Evolutionary conservation across 2,888 invertebrate genomes (phyloP).

Genomic region (Epinotia bilunana): DNA sequence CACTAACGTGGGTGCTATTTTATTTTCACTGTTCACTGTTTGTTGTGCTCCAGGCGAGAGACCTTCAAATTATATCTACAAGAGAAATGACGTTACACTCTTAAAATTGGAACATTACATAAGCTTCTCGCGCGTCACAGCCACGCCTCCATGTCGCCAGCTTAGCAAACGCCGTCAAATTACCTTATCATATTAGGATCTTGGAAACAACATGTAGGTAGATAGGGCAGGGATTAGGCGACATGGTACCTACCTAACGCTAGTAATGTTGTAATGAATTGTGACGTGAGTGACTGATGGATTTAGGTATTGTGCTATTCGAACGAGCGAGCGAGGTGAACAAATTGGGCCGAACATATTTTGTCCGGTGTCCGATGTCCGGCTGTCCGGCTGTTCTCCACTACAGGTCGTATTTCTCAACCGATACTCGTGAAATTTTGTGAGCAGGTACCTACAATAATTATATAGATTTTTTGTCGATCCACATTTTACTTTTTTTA

Average conservation of each 20-base stretch:
- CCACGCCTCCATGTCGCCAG: conserved; percentile 75
- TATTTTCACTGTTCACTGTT: neutral
- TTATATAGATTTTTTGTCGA: no score
- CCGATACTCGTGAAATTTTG: no score
- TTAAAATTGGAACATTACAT: conserved; percentile 27
- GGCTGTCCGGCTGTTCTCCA: no score
- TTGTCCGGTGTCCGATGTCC: no score
- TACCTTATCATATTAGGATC: conserved; percentile 23
- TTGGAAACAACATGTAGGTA: neutral
- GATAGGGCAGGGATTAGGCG: neutral
- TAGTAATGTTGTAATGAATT: neutral
- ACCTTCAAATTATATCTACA: conserved; percentile 35
- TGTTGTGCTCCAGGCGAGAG: conserved; percentile 6
- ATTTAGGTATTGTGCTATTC: neutral
- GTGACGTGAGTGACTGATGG: neutral
- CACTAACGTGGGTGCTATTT: conserved; percentile 8
- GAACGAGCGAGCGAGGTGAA: no score
- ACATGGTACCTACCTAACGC: neutral
- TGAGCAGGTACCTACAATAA: no score
- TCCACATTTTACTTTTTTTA: no score
- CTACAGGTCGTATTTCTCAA: no score
- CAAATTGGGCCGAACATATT: no score
- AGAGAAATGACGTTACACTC: conserved; percentile 24
- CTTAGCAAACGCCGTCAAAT: conserved; percentile 49
- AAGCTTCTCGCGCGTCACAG: conserved; percentile 45